Base-by-base conservation (phyloP, 2,797 vertebrate genomes). In the Melanotaenia trifasciata region DNA sequence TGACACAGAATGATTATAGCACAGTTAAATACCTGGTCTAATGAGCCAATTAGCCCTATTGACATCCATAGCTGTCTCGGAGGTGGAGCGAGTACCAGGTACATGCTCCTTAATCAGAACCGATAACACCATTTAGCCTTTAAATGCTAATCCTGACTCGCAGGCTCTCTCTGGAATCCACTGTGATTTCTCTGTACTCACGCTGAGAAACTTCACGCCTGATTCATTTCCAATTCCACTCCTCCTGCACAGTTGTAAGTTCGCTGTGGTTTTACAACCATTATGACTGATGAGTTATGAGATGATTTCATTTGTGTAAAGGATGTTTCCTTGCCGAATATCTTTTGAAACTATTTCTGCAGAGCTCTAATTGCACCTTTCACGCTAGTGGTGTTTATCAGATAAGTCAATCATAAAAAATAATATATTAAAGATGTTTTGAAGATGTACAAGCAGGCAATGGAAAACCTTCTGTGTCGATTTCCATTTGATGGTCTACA, bases 31-130 rank as follows among this genome's bases (percentile, higher is more conserved):
- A 93, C 89, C 90, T 90, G 85, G 78, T 88, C 90, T 94, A 94
- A 94, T 93, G 89, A 92, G 92, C 89, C 93, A 93, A 94, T 94
- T 94, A 93, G 91, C 93, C 90, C 90, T 90, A 91, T 93, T 94
- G 93, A 94, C 92, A 93, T 87, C 84, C 73, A 45, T 78, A 81
- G 89, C 85, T 84, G 91, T 93, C 94, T 94, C 91, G 5, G 92
- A 93, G 92, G 92, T 93, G 90, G 87, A 90, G 89, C 86, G 77
- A 84, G 88, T 60, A 70, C 82, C 89, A 85, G 76, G 87, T 85
- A 91, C 90, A 90, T 76, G 90, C 90, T 87, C 84, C 87, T 93
- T 94, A 92, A 94, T 94, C 92, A 94, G 86, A 88, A 90, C 85
- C 89, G 87, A 92, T 92, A 91, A 91, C 90, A 87, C 81, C 84